Evolutionary conservation across 30 jellyfish, hydroid and myxozoan genomes (phyloP).

Genomic region (Aurelia sp.): DNA sequence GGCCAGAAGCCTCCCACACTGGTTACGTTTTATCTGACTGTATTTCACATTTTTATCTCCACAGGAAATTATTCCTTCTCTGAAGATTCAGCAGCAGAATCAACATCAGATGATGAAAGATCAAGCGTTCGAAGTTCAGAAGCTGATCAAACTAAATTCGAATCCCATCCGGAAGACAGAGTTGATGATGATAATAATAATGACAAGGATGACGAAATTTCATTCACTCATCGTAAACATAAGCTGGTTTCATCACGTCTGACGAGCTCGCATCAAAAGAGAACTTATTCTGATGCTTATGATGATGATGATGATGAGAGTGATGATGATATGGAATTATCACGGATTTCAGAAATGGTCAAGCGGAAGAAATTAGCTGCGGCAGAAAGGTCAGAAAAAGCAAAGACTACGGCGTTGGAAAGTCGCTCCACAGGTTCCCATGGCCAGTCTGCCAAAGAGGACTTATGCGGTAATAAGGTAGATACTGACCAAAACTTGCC

Average conservation of each 20-base stretch:
- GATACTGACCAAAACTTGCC: no score
- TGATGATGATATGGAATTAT: conserved; percentile 37
- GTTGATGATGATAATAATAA: conserved; percentile 57
- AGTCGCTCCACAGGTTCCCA: no score
- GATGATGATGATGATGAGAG: conserved; percentile 44
- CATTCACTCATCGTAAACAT: conserved; percentile 24
- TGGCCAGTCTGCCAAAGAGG: no score
- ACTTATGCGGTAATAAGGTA: no score
- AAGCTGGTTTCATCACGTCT: conserved; percentile 15
- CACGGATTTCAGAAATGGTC: conserved; percentile 54
- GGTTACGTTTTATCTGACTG: no score
- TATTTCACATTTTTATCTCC: background rate
- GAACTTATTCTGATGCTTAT: conserved; percentile 17
- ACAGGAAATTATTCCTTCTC: conserved; percentile 27
- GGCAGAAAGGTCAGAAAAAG: conserved; percentile 30
- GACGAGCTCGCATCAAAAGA: conserved; percentile 9
- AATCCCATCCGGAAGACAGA: conserved; percentile 19
- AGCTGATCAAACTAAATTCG: conserved; percentile 9
- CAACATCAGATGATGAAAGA: conserved; percentile 53
- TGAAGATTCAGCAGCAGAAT: conserved; percentile 33
- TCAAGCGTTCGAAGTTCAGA: conserved; percentile 32
- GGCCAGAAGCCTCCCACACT: no score
- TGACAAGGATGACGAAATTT: conserved; percentile 23
- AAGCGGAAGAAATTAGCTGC: conserved; percentile 37
- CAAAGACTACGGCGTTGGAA: background rate